Conservation (phyloP, 1,140 invertebrate genomes). For the Ooceraea biroi region DNA sequence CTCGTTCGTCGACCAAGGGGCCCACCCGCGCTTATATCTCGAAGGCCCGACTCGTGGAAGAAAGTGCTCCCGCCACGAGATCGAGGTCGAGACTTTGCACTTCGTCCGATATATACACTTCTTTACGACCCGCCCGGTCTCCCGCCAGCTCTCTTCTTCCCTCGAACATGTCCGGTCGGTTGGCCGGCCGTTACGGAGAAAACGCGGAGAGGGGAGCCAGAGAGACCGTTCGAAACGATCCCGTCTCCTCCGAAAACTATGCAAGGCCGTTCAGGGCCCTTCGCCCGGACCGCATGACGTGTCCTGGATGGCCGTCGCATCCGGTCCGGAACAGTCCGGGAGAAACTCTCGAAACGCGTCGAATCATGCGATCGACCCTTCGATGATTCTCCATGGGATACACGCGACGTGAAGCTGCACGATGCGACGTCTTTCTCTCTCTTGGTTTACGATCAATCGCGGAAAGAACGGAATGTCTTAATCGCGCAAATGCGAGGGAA, state of each 20-base stretch:
- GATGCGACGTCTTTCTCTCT: too few species aligned
- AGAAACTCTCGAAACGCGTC: slow-evolving; percentile 1
- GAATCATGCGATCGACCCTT: background rate
- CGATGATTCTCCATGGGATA: background rate
- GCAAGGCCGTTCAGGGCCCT: slow-evolving; percentile 56
- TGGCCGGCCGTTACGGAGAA: background rate
- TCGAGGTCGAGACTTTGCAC: slow-evolving; percentile 75
- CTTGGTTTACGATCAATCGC: background rate
- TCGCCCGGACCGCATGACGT: background rate
- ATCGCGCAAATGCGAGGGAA: background rate
- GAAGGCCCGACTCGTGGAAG: slow-evolving; percentile 66
- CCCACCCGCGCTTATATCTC: slow-evolving; percentile 41
- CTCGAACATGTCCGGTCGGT: slow-evolving; percentile 1
- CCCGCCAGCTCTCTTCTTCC: slow-evolving; percentile 25
- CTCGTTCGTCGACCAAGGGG: slow-evolving; percentile 18
- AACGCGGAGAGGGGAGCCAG: background rate
- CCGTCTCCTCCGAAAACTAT: slow-evolving; percentile 43
- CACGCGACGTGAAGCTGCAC: too few species aligned
- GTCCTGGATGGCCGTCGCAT: background rate
- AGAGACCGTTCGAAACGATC: background rate
- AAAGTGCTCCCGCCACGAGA: slow-evolving; percentile 75
- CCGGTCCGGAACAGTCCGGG: background rate
- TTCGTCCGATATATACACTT: slow-evolving; percentile 59
- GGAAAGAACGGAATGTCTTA: slow-evolving; percentile 3
- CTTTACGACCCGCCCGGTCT: slow-evolving; percentile 64